These are phyloP conservation scores for Nomia melanderi DNA, from an alignment of 1,140 invertebrate genomes.

Conservation along the genomic window DNA sequence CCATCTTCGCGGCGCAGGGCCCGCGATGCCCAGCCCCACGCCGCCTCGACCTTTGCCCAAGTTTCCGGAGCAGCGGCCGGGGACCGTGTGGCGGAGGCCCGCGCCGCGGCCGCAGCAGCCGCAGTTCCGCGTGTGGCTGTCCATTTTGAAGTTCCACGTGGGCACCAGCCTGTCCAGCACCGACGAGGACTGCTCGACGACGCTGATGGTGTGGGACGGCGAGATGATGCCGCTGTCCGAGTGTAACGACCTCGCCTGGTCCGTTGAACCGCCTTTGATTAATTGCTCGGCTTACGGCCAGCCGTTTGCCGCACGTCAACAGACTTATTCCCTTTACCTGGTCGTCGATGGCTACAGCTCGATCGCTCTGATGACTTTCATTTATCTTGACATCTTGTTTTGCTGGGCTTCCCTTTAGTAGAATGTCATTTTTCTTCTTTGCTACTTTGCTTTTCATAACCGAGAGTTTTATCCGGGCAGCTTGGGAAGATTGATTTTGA, in stretches of 20 bases:
- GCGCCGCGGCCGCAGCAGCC: conserved; percentile 82
- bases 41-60: conserved; percentile 82
- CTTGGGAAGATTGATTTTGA: no score
- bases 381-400: no score
- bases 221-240: conserved; percentile 88
- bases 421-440: no score
- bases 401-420: no score
- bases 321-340: no score
- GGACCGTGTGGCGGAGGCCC: conserved; percentile 82
- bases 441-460: no score
- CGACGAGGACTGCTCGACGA: conserved; percentile 89
- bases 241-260: conserved; percentile 91
- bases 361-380: no score
- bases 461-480: no score
- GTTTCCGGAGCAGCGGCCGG: conserved; percentile 83
- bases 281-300: neutral
- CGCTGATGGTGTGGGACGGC: conserved; percentile 92
- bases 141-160: conserved; percentile 92
- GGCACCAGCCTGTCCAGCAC: conserved; percentile 80
- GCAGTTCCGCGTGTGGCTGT: conserved; percentile 92
- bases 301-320: no score
- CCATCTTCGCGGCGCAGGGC: conserved; percentile 86
- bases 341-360: no score
- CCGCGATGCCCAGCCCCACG: conserved; percentile 82
- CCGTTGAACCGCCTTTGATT: conserved; percentile 61